Evolutionary conservation across 1,140 invertebrate species (phyloP).

Genomic region (Drosophila tsacasi): DNA sequence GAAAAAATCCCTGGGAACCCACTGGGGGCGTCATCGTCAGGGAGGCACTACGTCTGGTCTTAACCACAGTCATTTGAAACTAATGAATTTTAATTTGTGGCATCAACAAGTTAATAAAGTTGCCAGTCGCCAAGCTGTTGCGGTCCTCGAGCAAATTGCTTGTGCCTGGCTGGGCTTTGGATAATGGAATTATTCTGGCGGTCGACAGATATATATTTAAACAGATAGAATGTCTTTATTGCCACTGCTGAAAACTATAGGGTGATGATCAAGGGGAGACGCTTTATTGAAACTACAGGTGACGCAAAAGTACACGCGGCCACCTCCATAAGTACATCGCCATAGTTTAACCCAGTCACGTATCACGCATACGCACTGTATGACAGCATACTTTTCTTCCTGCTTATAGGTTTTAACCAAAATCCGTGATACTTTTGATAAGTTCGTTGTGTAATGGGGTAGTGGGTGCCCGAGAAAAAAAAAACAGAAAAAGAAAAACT

Average conservation of each 20-base stretch:
- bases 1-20: conserved; percentile 1
- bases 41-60: conserved; percentile 33
- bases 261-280: conserved; percentile 15
- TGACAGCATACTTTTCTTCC: conserved; percentile 69
- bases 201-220: not conserved
- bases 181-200: conserved; percentile 11
- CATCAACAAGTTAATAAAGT: conserved; percentile 76
- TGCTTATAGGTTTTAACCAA: conserved; percentile 52
- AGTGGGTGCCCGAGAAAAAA: conserved; percentile 58
- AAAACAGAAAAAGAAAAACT: conserved; percentile 16
- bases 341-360: conserved; percentile 59
- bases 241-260: conserved; percentile 29
- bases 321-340: conserved; percentile 15
- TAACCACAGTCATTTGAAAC: conserved; percentile 67
- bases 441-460: conserved; percentile 64
- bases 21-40: conserved; percentile 7
- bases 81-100: conserved; percentile 80
- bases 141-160: conserved; percentile 1
- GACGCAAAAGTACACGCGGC: conserved; percentile 35
- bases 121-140: conserved; percentile 28
- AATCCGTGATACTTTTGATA: conserved; percentile 77
- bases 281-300: conserved; percentile 34
- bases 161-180: conserved; percentile 1
- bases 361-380: conserved; percentile 70
- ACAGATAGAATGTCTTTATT: conserved; percentile 50